Base-by-base conservation (phyloP, 2,113 vertebrate genomes). In the Macquaria ambigua region DNA sequence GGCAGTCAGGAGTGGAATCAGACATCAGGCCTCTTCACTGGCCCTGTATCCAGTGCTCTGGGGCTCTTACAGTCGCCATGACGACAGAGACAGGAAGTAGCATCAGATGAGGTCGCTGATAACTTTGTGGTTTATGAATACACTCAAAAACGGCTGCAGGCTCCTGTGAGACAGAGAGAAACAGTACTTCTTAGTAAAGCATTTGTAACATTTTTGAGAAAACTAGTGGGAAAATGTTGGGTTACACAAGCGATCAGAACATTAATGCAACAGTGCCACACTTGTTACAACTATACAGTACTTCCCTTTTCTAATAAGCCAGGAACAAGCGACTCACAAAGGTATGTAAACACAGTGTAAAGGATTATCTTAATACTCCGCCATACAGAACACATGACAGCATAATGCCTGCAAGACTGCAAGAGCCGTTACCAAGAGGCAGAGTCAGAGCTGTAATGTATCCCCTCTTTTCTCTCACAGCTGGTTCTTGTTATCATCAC, bases 361-460 rank as follows among this genome's bases (percentile, higher is more conserved):
- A 70, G 80, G 93, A 92, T 94, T 91, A 92, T 85, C 75, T 81
- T 90, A 91, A 93, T 86, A 83, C 92, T 78, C 23, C 0, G 34
- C 86, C 53, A 74, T 81, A 83, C 84, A 77, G 53, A 89, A 89
- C 92, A 93, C 92, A 92, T 87, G 92, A 95, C 67, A 1, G 67
- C 48, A 5, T 91, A 93, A 94, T 89, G 72, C 85, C 83, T 79
- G 77, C 41, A 86, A 90, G 61, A 86, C 80, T 66, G 14, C 8
- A n/a, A 2, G 16, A 56, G 56, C 46, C 9, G 64, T 25, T 46
- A 39, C 61, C 66, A 10, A 52, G 39, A 66, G 43, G 25, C 50
- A 82, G 8, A 82, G 5, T 59, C 63, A 28, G 48, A 28, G 50
- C 52, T 56, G 31, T 10, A 10, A 58, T 52, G 28, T 37, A 14